Conservation (phyloP, 1,140 invertebrate species). For the Trissolcus basalis region DNA sequence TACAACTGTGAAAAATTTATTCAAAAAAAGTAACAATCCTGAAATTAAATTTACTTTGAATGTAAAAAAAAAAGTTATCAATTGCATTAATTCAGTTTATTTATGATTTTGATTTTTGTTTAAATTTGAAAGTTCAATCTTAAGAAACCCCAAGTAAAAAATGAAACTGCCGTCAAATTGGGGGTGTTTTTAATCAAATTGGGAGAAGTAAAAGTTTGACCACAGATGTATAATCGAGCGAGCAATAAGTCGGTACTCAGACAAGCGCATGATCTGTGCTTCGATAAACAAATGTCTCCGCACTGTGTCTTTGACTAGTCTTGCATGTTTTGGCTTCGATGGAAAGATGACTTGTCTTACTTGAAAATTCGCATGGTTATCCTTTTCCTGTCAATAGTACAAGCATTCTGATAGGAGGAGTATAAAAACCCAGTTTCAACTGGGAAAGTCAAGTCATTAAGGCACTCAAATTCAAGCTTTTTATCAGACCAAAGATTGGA, state of each 20-base stretch:
- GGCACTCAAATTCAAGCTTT: neutral
- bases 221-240: constrained; percentile 43
- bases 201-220: too few relatives aligned
- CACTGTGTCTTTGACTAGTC: constrained; percentile 36
- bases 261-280: constrained; percentile 55
- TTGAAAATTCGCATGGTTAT: constrained; percentile 23
- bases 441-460: constrained; percentile 36
- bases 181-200: neutral
- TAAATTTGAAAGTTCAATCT: neutral
- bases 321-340: constrained; percentile 33
- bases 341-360: constrained; percentile 25
- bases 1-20: constrained; percentile 46
- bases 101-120: too few relatives aligned
- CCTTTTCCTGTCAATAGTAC: constrained; percentile 9
- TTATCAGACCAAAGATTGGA: neutral
- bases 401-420: constrained; percentile 26
- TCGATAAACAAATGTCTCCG: constrained; percentile 19
- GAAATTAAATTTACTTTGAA: too few relatives aligned
- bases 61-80: too few relatives aligned
- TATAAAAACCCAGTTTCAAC: constrained; percentile 6
- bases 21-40: too few relatives aligned
- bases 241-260: constrained; percentile 31
- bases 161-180: neutral
- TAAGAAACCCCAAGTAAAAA: too few relatives aligned
- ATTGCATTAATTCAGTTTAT: too few relatives aligned